Conservation (phyloP, 2,888 invertebrate species). For the Plutella xylostella region DNA sequence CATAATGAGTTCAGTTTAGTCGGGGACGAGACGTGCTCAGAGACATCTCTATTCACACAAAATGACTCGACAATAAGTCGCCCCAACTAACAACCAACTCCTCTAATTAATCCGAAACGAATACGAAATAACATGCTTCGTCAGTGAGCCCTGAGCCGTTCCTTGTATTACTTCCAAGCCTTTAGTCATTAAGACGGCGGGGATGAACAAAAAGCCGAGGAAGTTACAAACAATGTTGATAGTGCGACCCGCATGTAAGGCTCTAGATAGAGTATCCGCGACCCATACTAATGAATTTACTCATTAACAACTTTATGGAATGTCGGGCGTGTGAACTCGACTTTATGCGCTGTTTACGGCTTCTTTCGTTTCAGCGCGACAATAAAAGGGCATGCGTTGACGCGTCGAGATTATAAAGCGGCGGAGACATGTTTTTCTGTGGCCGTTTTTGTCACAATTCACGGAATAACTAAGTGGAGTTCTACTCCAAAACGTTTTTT, state of each 20-base stretch:
- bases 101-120: neutral
- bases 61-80: neutral
- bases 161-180: neutral
- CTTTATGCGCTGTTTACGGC: too few relatives aligned
- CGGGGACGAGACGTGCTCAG: too few relatives aligned
- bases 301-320: constrained; percentile 1
- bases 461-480: too few relatives aligned
- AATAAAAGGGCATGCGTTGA: too few relatives aligned
- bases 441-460: too few relatives aligned
- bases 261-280: constrained; percentile 1
- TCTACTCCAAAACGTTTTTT: too few relatives aligned
- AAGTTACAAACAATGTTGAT: neutral
- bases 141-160: neutral
- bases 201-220: neutral
- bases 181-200: neutral
- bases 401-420: too few relatives aligned
- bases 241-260: neutral
- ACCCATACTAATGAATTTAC: constrained; percentile 4
- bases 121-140: neutral
- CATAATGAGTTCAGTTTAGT: too few relatives aligned
- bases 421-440: too few relatives aligned
- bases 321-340: too few relatives aligned
- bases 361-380: neutral
- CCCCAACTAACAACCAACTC: neutral
- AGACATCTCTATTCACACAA: too few relatives aligned